Evolutionary conservation across 2,113 vertebrate species (phyloP).

Genomic region (Nycticorax nycticorax): DNA sequence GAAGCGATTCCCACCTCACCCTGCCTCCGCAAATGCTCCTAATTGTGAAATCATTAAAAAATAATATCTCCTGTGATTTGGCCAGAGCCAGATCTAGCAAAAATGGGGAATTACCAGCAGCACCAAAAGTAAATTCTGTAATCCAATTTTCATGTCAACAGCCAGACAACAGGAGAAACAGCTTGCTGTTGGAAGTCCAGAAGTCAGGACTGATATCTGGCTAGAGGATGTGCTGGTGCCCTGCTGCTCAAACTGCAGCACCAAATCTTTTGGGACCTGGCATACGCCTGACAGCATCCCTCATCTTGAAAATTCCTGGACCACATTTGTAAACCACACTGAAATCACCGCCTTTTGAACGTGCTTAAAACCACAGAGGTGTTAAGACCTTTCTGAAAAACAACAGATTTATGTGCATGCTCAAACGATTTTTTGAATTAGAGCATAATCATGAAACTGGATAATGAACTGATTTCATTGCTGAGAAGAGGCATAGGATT

Average conservation of each 20-base stretch:
- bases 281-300: not conserved
- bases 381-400: not conserved
- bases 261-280: not conserved
- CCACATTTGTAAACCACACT: not conserved
- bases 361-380: not conserved
- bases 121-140: not conserved
- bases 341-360: not conserved
- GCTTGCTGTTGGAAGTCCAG: not conserved
- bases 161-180: not conserved
- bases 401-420: not conserved
- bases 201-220: not conserved
- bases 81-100: not conserved
- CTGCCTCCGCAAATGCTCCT: not conserved
- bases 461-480: not conserved
- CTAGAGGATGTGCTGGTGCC: not conserved
- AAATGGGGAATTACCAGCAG: not conserved
- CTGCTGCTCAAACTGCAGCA: not conserved
- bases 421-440: not conserved
- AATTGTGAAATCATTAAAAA: conserved; percentile 64
- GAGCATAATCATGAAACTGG: not conserved
- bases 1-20: not conserved
- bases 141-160: not conserved
- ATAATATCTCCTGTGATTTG: conserved; percentile 22
- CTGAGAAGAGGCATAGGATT: not conserved
- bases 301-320: not conserved